These are phyloP conservation scores for Drosophila heteroneura DNA, from an alignment of 2,888 invertebrate genomes.

Conservation along the genomic window DNA sequence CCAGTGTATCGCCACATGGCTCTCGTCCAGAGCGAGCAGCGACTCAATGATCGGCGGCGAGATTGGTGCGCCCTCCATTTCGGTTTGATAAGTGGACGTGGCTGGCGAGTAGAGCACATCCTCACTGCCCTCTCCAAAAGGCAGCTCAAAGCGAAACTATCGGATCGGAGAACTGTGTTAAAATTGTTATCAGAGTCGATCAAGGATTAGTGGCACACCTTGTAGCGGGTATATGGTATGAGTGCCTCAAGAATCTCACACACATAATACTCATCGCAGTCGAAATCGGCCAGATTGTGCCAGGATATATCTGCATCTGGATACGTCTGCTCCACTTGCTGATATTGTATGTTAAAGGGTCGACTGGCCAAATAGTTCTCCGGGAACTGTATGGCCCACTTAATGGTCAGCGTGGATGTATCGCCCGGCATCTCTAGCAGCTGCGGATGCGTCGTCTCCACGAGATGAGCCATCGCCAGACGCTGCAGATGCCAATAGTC, in stretches of 20 bases:
- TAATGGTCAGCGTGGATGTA: slow-evolving; percentile 58
- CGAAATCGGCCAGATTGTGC: slow-evolving; percentile 88
- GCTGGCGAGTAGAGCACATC: slow-evolving; percentile 91
- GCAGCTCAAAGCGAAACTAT: slow-evolving; percentile 95
- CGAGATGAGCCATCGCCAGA: slow-evolving; percentile 62
- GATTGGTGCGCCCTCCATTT: slow-evolving; percentile 90
- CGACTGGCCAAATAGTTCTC: slow-evolving; percentile 75
- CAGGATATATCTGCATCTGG: slow-evolving; percentile 87
- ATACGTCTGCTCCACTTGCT: slow-evolving; percentile 87
- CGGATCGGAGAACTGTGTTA: neutral
- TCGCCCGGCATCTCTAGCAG: slow-evolving; percentile 42
- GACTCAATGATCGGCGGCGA: slow-evolving; percentile 91
- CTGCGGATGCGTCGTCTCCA: slow-evolving; percentile 65
- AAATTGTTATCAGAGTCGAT: neutral
- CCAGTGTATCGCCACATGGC: slow-evolving; percentile 95
- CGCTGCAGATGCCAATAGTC: slow-evolving; percentile 78
- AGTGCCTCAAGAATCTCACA: slow-evolving; percentile 90
- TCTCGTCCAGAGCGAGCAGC: slow-evolving; percentile 92
- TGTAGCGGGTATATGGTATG: slow-evolving; percentile 95
- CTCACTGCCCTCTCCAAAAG: slow-evolving; percentile 89
- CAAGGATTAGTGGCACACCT: slow-evolving; percentile 86
- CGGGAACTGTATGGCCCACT: slow-evolving; percentile 78
- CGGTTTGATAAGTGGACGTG: slow-evolving; percentile 91
- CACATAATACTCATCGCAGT: slow-evolving; percentile 87
- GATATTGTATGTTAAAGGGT: slow-evolving; percentile 81